phyloP scores from a whole-genome alignment of 2,113 vertebrate species.

The Sitta europaea region DNA sequence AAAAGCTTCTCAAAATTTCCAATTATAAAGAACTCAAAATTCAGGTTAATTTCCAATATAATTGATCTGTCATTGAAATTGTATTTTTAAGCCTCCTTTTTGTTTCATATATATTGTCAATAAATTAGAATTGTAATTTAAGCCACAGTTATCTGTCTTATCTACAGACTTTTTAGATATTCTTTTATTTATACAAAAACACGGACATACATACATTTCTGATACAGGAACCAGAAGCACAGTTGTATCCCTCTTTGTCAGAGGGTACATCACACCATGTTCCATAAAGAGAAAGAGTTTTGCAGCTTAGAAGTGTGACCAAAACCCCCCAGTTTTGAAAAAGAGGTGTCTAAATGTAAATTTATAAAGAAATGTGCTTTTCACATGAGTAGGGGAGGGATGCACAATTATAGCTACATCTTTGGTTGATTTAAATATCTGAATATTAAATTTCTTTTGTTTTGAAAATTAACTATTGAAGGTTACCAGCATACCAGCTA shows the following conservation, averaged over 20 bases:
- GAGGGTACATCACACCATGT: accelerated
- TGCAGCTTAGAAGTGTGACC: background rate
- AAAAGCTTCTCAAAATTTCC: no score
- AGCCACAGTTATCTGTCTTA: background rate
- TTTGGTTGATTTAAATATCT: background rate
- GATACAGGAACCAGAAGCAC: background rate
- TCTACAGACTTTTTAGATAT: background rate
- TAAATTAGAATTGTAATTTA: background rate
- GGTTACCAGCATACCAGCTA: background rate
- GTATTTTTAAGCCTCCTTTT: background rate
- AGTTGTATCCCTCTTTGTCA: background rate
- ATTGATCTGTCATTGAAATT: background rate
- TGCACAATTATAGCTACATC: background rate
- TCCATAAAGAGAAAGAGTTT: background rate
- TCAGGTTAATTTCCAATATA: background rate
- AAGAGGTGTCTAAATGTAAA: background rate
- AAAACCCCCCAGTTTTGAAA: background rate
- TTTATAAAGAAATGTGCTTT: background rate
- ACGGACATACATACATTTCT: background rate
- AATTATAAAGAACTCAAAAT: background rate
- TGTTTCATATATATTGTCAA: background rate
- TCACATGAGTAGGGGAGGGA: background rate
- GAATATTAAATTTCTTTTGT: background rate
- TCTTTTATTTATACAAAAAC: background rate
- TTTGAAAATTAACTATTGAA: background rate